phyloP scores from a whole-genome alignment of 1,140 invertebrate species.

The Zaprionus ghesquierei region DNA sequence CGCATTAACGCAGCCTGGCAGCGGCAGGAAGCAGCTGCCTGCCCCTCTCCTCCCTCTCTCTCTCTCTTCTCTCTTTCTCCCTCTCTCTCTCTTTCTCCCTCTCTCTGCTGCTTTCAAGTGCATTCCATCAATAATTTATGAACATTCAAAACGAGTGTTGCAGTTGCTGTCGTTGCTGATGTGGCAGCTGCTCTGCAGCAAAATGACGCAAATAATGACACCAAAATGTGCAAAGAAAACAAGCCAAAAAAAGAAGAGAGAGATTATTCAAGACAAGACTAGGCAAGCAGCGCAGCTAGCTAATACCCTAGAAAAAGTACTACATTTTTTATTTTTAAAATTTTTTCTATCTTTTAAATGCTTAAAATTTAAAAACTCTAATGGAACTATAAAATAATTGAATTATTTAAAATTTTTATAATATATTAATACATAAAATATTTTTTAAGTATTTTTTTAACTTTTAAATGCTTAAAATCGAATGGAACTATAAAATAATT shows the following conservation, averaged over 20 bases:
- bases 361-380: too few relatives aligned
- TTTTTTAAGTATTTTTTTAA: too few relatives aligned
- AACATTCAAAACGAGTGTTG: slow-evolving; percentile 47
- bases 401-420: too few relatives aligned
- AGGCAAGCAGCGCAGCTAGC: background rate
- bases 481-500: too few relatives aligned
- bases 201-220: slow-evolving; percentile 54
- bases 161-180: background rate
- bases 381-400: too few relatives aligned
- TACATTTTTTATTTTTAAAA: background rate
- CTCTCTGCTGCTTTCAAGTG: background rate
- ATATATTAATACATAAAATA: too few relatives aligned
- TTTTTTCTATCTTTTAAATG: too few relatives aligned
- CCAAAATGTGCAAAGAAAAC: slow-evolving; percentile 53
- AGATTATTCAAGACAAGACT: background rate
- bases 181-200: slow-evolving; percentile 35
- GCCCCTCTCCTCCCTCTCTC: background rate
- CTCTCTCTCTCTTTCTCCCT: background rate
- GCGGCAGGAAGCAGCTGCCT: background rate
- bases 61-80: background rate
- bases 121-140: slow-evolving; percentile 65
- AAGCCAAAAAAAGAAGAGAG: slow-evolving; percentile 8
- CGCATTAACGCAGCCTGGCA: slow-evolving; percentile 16
- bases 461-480: too few relatives aligned
- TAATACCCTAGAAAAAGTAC: background rate